Base-by-base conservation (phyloP, 2,888 invertebrate genomes). In the Drosophila barbarae region DNA sequence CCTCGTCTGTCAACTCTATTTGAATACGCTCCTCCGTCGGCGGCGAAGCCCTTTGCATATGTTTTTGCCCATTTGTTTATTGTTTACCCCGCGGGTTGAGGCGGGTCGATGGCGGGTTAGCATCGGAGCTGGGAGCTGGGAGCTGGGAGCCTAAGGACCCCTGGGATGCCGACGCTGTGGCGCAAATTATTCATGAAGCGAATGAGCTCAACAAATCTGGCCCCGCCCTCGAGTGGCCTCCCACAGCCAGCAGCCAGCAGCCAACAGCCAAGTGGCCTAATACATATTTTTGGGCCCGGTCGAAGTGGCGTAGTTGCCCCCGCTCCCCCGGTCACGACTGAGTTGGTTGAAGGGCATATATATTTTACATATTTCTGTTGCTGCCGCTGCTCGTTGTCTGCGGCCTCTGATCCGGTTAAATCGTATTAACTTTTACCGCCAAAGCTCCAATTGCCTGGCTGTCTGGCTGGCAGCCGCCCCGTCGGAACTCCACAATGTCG, bases 181-280 rank as follows among this genome's bases (percentile, higher is more conserved):
- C 79, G 80, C 72, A 81, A 85, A 83, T 82, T 82, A 82, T 82
- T 81, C 81, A 81, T 81, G 84, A 77, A 83, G 67, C 76, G 80
- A 77, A 83, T 83, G 79, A 83, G 83, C 79, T 77, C 76, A 74
- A 79, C 79, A 83, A 83, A 83, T 83, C 80, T 77, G 65, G 59
- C 65, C 26, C 30, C 44, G 52, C 52, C 47, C 61, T 50, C 60
- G 50, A 49, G 38, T 50, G 51, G 47, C 51, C 35, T 5, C 30
- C 46, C 54, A 23, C 39, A 49, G 60, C 55, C 78, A 3, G 23
- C 23, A 23, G 21, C 21, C 21, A 18, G 67, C 73, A 79, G 71
- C 69, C 78, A 79, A 83, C 73, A 79, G 71, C 69, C 78, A 79
- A 83, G 79, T 79, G 79, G 79, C 80, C 83, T 83, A 83, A 79